Evolutionary conservation across 2,888 invertebrate species (phyloP).

Genomic region (Caenorhabditis sp.): DNA sequence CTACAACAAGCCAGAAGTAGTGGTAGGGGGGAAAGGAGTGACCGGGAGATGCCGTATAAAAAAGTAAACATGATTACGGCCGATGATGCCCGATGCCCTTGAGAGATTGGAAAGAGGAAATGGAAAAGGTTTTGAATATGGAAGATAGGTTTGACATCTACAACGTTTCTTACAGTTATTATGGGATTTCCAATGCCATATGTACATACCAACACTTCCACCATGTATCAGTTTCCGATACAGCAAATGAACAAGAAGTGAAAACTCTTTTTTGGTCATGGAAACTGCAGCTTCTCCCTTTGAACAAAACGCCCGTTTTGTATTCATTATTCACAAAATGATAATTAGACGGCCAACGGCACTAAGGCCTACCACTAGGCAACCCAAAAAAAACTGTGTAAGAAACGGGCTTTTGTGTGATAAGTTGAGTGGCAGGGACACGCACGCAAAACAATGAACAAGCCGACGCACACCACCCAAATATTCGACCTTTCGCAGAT

Average conservation of each 20-base stretch:
- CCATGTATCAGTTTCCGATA: background rate
- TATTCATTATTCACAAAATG: conserved; percentile 55
- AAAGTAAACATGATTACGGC: conserved; percentile 55
- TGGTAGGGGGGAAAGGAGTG: conserved; percentile 16
- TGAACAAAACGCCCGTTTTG: conserved; percentile 26
- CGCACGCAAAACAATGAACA: conserved; percentile 47
- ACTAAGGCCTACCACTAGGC: conserved; percentile 49
- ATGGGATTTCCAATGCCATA: background rate
- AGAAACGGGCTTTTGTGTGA: conserved; percentile 65
- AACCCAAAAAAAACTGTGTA: conserved; percentile 63
- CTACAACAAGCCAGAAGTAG: conserved; percentile 46
- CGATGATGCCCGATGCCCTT: conserved; percentile 40
- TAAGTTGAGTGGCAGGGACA: conserved; percentile 51
- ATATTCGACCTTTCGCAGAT: conserved; percentile 65
- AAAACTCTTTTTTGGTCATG: conserved; percentile 51
- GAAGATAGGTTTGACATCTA: background rate
- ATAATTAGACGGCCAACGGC: conserved; percentile 63
- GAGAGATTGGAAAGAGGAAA: conserved; percentile 33
- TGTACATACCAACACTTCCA: conserved; percentile 9
- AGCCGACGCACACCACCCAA: conserved; percentile 36
- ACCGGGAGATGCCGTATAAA: conserved; percentile 40
- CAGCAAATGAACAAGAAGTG: conserved; percentile 12
- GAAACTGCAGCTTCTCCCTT: conserved; percentile 23
- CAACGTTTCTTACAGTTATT: background rate
- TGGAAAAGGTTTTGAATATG: conserved; percentile 36